phyloP scores from a whole-genome alignment of 2,797 vertebrate genomes.

The Sebastes reedi region DNA sequence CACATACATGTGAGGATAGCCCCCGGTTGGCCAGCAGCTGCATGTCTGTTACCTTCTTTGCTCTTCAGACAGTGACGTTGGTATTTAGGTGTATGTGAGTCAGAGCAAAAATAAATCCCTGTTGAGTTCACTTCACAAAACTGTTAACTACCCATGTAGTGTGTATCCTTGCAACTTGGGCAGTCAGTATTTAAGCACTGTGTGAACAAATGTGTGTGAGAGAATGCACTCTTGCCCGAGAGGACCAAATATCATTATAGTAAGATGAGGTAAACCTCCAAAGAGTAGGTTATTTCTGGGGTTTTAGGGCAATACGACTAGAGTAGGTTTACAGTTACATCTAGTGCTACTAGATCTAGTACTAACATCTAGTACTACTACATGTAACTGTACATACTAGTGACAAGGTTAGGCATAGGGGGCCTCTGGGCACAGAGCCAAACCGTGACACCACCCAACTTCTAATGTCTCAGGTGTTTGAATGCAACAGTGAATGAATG shows the following conservation, averaged over 20 bases:
- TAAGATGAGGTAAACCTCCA: not conserved
- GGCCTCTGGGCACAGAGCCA: too few species aligned
- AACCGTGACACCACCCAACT: not conserved
- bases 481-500: not conserved
- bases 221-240: too few species aligned
- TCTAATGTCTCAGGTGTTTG: not conserved
- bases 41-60: not conserved
- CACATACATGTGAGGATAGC: slow-evolving; percentile 22
- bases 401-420: not conserved
- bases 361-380: too few species aligned
- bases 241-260: not conserved
- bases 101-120: not conserved
- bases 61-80: slow-evolving; percentile 12
- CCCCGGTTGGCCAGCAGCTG: slow-evolving; percentile 8
- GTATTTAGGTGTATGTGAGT: not conserved
- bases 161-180: not conserved
- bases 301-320: too few species aligned
- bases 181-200: not conserved
- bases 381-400: not conserved
- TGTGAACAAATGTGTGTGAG: not conserved
- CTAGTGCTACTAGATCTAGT: too few species aligned
- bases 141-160: not conserved
- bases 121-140: not conserved
- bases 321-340: not conserved
- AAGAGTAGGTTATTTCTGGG: not conserved